Base-by-base conservation (phyloP, 2,888 invertebrate species). In the Cactoblastis cactorum region DNA sequence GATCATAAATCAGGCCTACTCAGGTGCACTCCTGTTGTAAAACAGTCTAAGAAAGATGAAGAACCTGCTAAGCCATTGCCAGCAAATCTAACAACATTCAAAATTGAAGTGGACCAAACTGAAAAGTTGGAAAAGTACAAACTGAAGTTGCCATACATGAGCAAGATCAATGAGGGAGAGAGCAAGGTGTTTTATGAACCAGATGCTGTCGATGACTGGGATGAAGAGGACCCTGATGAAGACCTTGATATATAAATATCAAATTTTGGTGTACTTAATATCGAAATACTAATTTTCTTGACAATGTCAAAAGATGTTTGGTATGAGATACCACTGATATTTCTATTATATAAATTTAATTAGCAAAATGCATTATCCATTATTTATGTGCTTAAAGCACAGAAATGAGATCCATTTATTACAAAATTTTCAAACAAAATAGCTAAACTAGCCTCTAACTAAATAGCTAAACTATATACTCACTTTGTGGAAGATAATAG, bases 181-280 rank as follows among this genome's bases (percentile, higher is more conserved):
- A 92, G 93, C 37, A 92, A 92, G 69, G 94, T 96, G 32, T 91
- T 92, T 61, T 96, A 96, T 69, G 91, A 93, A 58, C 94, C 95
- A 8, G 96, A 96, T 79, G 93, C 92, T 49, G 91, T 92, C 1
- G 96, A 96, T 76, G 96, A 96, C 74, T 94, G 95, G 90, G 96
- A 96, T 69, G 95, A 95, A 67, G 96, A 96, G 80, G 95, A 96
- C 82, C 96, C 96, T 1, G 96, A 96, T 88, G 95, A 96, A 77
- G 96, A 96, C 83, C 86, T 96, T 54, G 93, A 94, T 80, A 92
- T 95, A 53, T 85, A 54, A 80, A 67, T 6, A 33, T 12, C 12
- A 12, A 4, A 4, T 12, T 12, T 12, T 34, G 34, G n/a, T 11
- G 2, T n/a, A n/a, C n/a, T n/a, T n/a, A n/a, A n/a, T n/a, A n/a